phyloP scores from a whole-genome alignment of 1,140 invertebrate species.

The Cardiocondyla obscurior region DNA sequence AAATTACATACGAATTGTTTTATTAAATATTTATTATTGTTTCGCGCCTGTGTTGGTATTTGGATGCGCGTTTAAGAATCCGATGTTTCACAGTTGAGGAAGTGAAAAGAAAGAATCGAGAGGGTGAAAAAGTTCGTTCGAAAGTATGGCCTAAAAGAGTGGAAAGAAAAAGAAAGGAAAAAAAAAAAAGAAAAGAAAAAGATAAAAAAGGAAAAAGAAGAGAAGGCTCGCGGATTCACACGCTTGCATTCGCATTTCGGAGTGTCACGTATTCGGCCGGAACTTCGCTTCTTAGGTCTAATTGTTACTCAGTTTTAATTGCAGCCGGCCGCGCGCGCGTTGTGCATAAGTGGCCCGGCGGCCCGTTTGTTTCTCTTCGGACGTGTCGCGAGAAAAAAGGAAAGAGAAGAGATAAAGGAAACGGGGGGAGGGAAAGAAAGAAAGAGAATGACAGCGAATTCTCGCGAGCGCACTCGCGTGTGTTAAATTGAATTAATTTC shows the following conservation, averaged over 20 bases:
- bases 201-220: not conserved
- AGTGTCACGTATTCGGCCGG: conserved; percentile 76
- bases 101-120: not conserved
- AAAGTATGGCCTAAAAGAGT: not conserved
- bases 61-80: conserved; percentile 8
- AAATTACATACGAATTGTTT: no score
- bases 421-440: not conserved
- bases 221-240: conserved; percentile 44
- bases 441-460: conserved; percentile 57
- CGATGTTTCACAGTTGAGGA: not conserved
- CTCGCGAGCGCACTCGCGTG: conserved; percentile 69
- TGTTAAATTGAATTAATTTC: conserved; percentile 80
- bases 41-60: not conserved
- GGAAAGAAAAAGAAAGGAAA: not conserved
- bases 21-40: conserved; percentile 50
- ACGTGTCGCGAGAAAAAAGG: conserved; percentile 47
- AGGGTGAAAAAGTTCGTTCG: not conserved
- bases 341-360: conserved; percentile 64
- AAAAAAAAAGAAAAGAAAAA: conserved; percentile 23
- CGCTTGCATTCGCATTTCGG: conserved; percentile 66
- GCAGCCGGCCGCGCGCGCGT: conserved; percentile 63
- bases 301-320: conserved; percentile 81
- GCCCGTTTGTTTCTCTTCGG: conserved; percentile 47
- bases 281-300: conserved; percentile 73
- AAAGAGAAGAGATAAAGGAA: not conserved